A percentile compares a stretch with the other conserved stretches of the same genome.
Conservation (phyloP, 2,113 vertebrate species). For the Odobenus rosmarus region DNA sequence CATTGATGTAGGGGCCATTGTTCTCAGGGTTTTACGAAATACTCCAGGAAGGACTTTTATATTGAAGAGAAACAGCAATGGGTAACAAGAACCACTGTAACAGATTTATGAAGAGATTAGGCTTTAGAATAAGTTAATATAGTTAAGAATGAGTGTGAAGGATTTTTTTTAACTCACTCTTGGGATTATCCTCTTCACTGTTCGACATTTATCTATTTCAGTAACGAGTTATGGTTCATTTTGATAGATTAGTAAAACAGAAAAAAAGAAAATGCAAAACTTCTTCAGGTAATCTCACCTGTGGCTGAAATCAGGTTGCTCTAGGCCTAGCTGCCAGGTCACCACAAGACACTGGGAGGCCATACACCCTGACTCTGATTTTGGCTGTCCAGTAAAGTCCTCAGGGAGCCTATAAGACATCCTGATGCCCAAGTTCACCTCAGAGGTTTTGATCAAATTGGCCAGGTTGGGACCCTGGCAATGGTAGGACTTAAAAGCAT, state of each 20-base stretch:
- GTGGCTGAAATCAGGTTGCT: not conserved
- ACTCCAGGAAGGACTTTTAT: not conserved
- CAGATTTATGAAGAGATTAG: not conserved
- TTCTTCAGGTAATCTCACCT: not conserved
- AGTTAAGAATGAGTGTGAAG: not conserved
- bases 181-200: not conserved
- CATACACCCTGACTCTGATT: not conserved
- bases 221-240: constrained; percentile 1
- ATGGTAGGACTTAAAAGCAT: not conserved
- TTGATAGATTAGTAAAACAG: not conserved
- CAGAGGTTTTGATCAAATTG: not conserved
- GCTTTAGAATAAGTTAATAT: not conserved
- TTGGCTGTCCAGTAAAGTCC: not conserved
- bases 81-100: not conserved
- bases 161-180: not conserved
- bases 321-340: not conserved
- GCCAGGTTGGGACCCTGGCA: not conserved
- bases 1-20: not conserved
- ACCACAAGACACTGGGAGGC: not conserved
- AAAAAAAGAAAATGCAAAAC: not conserved
- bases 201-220: not conserved
- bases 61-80: not conserved
- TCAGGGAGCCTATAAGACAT: not conserved
- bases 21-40: not conserved
- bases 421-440: not conserved